These are phyloP conservation scores for Lophotriccus pileatus DNA, from an alignment of 2,797 vertebrate species.

Conservation along the genomic window DNA sequence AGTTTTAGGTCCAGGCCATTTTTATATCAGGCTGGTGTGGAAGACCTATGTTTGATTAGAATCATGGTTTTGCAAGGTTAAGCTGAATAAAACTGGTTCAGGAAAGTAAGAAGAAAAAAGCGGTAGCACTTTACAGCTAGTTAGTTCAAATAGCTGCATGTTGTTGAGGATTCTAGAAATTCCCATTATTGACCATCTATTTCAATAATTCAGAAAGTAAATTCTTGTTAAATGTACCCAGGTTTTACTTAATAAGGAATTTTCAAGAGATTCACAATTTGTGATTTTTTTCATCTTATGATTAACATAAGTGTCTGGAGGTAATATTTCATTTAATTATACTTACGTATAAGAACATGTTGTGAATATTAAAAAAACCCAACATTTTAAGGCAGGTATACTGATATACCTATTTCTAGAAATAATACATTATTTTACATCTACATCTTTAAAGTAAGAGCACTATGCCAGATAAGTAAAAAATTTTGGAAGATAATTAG, in stretches of 20 bases:
- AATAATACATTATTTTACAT: background rate
- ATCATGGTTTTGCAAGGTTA: background rate
- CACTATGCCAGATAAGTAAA: background rate
- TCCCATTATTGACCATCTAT: background rate
- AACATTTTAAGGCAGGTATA: background rate
- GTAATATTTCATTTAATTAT: background rate
- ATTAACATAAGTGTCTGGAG: background rate
- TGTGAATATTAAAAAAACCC: background rate
- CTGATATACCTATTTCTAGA: background rate
- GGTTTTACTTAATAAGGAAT: background rate
- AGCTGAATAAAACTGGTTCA: background rate
- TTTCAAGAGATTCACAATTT: background rate
- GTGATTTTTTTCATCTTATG: background rate
- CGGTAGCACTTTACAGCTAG: background rate
- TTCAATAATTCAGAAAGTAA: background rate
- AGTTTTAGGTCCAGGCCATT: background rate
- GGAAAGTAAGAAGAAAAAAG: background rate
- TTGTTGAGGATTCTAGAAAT: background rate
- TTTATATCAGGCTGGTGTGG: background rate
- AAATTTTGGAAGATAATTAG: background rate
- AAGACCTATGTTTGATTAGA: background rate
- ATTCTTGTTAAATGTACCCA: background rate
- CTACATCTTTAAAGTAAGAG: background rate
- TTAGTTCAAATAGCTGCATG: background rate
- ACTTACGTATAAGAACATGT: background rate